Evolutionary conservation across 2,113 vertebrate genomes (phyloP), one percentile per base, ranked within the genome.

Genomic region (Hydrolagus affinis): DNA sequence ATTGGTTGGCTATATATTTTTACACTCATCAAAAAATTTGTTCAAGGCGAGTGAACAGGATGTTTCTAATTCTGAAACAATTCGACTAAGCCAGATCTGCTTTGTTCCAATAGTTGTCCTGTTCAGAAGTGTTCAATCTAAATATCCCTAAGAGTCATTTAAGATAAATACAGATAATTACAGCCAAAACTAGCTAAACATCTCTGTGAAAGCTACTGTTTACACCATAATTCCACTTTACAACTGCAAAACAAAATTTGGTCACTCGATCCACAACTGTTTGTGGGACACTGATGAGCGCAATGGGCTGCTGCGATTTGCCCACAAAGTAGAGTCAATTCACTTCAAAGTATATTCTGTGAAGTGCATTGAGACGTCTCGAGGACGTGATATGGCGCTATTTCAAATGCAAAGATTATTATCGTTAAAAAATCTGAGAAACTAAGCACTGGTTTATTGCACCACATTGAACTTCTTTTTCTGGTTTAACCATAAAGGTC

Each of bases 51-150:
- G 59, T 7, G 59, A 11, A 15, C 59, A 60, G 14, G 7, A 7
- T 78, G 12, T 60, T 28, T 78, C 76, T 62, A 60, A 23, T 60
- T 60, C 76, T 62, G 62, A 77, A 28, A 72, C 70, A 72, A 72
- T 28, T 56, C 8, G 73, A 14, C 59, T 15, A 66, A 80, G 17
- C 44, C 23, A 25, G 32, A 59, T 77, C 15, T 19, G 28, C 66
- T 64, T 64, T 68, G 7, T 28, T 83, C 30, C 77, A 62, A 4
- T 68, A 17, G 30, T 68, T 19, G 66, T 28, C 60, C 62, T 30
- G 78, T 32, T 66, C 64, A 28, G 56, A 66, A 66, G 57, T 62
- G 11, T 66, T 66, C 73, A 75, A 75, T 56, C 8, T 75, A 28
- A n/a, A 28, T 66, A 17, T 57, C 78, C 30, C 0, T 32, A 15